Base-by-base conservation (phyloP, 2,797 vertebrate genomes). In the Sebastes hopkinsi region DNA sequence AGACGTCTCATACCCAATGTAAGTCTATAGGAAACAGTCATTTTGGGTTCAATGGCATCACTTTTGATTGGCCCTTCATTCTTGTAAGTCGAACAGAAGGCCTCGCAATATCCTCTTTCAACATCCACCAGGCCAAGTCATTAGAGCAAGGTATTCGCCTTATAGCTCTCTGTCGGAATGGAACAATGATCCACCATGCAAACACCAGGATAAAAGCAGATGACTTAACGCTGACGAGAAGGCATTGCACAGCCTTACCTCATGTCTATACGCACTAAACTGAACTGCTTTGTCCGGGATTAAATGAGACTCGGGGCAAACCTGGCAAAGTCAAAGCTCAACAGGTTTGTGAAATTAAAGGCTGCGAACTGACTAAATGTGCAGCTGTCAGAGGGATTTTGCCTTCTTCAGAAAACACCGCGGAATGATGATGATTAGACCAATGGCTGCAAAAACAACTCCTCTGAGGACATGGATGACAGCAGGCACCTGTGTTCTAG, bases 321-420 rank as follows among this genome's bases (percentile, higher is more conserved):
- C 56, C 72, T 82, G 85, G 83, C 78, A 73, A 61, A 89, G 75
- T 62, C 77, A 80, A 80, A 88, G 66, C 82, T 86, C 81, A 84
- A 84, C 77, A 80, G 75, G 78, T 86, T 76, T 82, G 59, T 2
- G 61, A 87, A 89, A 90, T 79, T 67, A 91, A 88, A 82, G 83
- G 74, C 78, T 87, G 72, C 8, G 13, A 80, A 81, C 64, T 75
- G 83, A 88, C 81, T 88, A 67, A 86, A 87, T 80, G 72, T 67
- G 52, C 80, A 86, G 81, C 92, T 88, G 89, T 79, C 80, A 67
- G 68, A 23, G 78, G 87, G 87, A 91, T 79, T 89, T 54, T 64
- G 69, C 67, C 82, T 79, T 81, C 75, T 67, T 87, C 67, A 42
- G 71, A 75, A 91, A 92, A 92, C 80, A 82, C 84, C 13, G 75